These are phyloP conservation scores for Tricholauxania praeusta DNA, from an alignment of 2,888 invertebrate genomes.

Conservation along the genomic window DNA sequence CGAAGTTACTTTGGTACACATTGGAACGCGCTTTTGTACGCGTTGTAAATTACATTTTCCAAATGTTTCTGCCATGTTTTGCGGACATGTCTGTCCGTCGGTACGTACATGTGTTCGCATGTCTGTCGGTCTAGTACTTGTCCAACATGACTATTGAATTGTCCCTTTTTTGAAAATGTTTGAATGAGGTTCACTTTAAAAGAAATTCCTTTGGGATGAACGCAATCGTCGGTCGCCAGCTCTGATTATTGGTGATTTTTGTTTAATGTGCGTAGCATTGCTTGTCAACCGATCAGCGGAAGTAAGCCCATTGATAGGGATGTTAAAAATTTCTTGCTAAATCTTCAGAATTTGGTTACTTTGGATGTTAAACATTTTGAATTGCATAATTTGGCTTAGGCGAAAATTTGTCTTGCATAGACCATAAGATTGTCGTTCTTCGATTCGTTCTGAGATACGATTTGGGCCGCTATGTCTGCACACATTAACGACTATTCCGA, in stretches of 20 bases:
- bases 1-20: constrained; percentile 20
- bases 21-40: constrained; percentile 49
- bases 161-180: constrained; percentile 29
- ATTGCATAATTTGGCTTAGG: too few relatives aligned
- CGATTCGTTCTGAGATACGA: too few relatives aligned
- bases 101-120: not conserved
- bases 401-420: too few relatives aligned
- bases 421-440: too few relatives aligned
- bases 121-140: not conserved
- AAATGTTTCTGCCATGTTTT: constrained; percentile 61
- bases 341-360: too few relatives aligned
- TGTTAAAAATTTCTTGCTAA: too few relatives aligned
- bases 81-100: constrained; percentile 42
- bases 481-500: too few relatives aligned
- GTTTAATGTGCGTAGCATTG: too few relatives aligned
- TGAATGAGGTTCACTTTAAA: constrained; percentile 29
- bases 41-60: constrained; percentile 64
- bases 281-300: too few relatives aligned
- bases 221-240: not conserved
- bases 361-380: too few relatives aligned
- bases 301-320: too few relatives aligned
- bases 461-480: too few relatives aligned
- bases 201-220: constrained; percentile 57
- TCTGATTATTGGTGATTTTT: constrained; percentile 28
- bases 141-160: constrained; percentile 47